These are phyloP conservation scores for Spodoptera litura DNA, from an alignment of 1,140 invertebrate genomes.

Conservation along the genomic window DNA sequence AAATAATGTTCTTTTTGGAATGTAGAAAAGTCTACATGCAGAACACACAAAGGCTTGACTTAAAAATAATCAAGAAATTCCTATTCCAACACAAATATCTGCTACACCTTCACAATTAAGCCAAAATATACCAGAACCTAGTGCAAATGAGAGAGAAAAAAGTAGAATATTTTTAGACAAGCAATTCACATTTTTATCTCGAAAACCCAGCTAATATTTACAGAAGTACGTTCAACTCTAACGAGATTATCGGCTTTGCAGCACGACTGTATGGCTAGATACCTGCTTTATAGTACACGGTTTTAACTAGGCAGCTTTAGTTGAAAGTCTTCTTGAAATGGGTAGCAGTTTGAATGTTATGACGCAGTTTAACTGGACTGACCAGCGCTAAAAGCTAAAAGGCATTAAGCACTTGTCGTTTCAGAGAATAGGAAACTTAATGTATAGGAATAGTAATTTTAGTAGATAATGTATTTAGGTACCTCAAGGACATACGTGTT, in stretches of 20 bases:
- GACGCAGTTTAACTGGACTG: too few relatives aligned
- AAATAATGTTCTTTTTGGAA: too few relatives aligned
- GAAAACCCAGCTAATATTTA: conserved; percentile 26
- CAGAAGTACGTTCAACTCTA: conserved; percentile 11
- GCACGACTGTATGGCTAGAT: background rate
- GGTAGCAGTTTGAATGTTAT: background rate
- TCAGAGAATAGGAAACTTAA: too few relatives aligned
- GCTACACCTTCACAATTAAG: background rate
- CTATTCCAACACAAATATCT: too few relatives aligned
- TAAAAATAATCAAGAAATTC: too few relatives aligned
- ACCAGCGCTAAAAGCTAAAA: too few relatives aligned
- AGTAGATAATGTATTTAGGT: too few relatives aligned
- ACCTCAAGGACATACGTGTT: too few relatives aligned
- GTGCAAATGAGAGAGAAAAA: background rate
- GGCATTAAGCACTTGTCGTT: too few relatives aligned
- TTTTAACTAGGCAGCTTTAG: background rate
- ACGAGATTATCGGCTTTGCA: conserved; percentile 41
- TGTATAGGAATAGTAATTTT: too few relatives aligned
- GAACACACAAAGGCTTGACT: too few relatives aligned
- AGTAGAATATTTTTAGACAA: conserved; percentile 5
- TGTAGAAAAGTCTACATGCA: too few relatives aligned
- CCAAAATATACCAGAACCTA: background rate
- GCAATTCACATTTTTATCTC: conserved; percentile 20
- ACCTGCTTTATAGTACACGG: conserved; percentile 1
- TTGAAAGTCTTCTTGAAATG: background rate